A percentile compares a stretch with the other conserved stretches of the same genome.
These are phyloP conservation scores for Epistrophe eligans DNA, from an alignment of 2,888 invertebrate genomes.

Conservation along the genomic window DNA sequence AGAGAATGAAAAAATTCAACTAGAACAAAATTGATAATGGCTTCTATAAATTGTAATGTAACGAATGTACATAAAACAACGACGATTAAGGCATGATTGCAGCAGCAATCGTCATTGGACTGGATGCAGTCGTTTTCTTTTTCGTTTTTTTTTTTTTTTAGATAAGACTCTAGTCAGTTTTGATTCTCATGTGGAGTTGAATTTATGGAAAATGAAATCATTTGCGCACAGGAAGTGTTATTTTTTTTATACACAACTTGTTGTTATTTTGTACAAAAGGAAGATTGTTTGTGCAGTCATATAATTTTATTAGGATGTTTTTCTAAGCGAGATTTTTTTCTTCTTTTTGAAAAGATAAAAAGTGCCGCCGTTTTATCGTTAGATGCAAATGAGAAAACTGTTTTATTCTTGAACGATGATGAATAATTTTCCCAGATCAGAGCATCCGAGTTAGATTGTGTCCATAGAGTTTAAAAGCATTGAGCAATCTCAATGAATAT, in stretches of 20 bases:
- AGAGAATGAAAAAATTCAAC: constrained; percentile 8
- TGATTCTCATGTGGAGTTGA: constrained; percentile 18
- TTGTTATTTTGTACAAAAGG: constrained; percentile 26
- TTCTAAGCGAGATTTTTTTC: not conserved
- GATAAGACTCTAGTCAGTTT: constrained; percentile 45
- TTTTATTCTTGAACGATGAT: constrained; percentile 5
- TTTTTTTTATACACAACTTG: constrained; percentile 42
- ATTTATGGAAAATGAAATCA: constrained; percentile 44
- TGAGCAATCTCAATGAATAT: not conserved
- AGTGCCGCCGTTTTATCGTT: constrained; percentile 14
- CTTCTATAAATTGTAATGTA: not conserved
- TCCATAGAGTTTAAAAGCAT: not conserved
- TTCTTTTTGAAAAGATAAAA: constrained; percentile 15
- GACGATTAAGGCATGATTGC: constrained; percentile 1
- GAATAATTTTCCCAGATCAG: constrained; percentile 22
- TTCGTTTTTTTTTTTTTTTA: not conserved
- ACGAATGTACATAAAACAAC: not conserved
- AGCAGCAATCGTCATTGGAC: not conserved
- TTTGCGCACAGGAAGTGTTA: constrained; percentile 58
- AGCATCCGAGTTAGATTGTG: constrained; percentile 3
- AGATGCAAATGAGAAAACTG: constrained; percentile 21
- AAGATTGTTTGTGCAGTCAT: constrained; percentile 43
- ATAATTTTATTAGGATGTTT: constrained; percentile 20
- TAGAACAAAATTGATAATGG: constrained; percentile 21
- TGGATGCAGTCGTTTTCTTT: constrained; percentile 29